Conservation (phyloP, 1,140 invertebrate species). For the Zaprionus capensis region DNA sequence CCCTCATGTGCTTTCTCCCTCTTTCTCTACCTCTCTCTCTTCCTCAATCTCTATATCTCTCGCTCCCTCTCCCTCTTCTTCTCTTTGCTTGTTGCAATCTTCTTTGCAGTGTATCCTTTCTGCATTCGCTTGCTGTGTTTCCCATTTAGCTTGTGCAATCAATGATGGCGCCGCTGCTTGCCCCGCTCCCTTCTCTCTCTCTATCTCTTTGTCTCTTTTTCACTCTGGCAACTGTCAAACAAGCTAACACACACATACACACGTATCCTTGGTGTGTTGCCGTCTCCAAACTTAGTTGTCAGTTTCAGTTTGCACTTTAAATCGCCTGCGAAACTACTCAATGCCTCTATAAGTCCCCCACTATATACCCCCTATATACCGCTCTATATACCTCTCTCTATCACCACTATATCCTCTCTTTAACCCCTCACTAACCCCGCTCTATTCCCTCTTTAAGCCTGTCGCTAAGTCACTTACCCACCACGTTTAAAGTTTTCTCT, state of each 20-base stretch:
- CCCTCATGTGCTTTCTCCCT: background rate
- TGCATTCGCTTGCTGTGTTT: constrained; percentile 20
- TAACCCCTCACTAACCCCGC: background rate
- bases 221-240: constrained; percentile 13
- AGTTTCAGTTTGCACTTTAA: constrained; percentile 68
- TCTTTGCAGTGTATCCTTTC: constrained; percentile 10
- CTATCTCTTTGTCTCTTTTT: background rate
- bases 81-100: constrained; percentile 14
- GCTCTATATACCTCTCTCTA: background rate
- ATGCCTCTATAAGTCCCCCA: background rate
- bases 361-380: background rate
- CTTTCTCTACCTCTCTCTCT: background rate
- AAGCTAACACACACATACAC: constrained; percentile 10
- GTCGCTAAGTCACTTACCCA: background rate
- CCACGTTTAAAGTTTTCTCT: background rate
- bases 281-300: constrained; percentile 65
- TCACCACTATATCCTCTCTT: background rate
- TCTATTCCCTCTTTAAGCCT: background rate
- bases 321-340: constrained; percentile 36
- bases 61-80: background rate
- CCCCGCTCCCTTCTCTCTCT: constrained; percentile 12
- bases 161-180: constrained; percentile 47
- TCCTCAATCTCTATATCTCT: background rate
- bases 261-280: constrained; percentile 24
- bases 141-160: constrained; percentile 60